Base-by-base conservation (phyloP, 2,888 invertebrate genomes). In the Taenaris catops region DNA sequence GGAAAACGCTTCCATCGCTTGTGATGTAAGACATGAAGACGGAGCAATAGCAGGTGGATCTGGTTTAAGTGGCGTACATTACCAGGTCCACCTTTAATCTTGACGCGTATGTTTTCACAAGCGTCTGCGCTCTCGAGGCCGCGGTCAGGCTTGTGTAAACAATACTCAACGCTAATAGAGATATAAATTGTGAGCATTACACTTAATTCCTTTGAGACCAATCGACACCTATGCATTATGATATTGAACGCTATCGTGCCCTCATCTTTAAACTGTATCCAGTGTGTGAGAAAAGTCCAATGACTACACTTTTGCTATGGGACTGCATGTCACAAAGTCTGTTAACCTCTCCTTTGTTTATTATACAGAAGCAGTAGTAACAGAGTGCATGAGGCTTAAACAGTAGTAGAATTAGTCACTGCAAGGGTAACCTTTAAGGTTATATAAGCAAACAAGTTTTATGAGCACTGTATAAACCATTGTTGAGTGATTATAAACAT, bases 141-240 rank as follows among this genome's bases (percentile, higher is more conserved):
- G 65, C 63, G 65, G 70, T 65, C 65, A 67, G 66, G 54, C 71
- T 64, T 63, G 63, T 67, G 75, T 80, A 86, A 84, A 84, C 83
- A 86, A 75, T 78, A 68, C 71, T 67, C 64, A 63, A 68, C 69
- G 73, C 71, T 84, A 84, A 86, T 84, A 79, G 79, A 84, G 86
- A 84, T 78, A 81, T 83, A 83, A 83, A 81, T 78, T 81, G 73
- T 67, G 62, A 59, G 63, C 65, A 69, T 74, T 76, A 66, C 68
- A 71, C 80, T 72, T 76, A 73, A 76, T 78, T 76, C 78, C 72
- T 81, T 78, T 73, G 71, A 70, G 57, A 62, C 61, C 60, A 65
- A 73, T 76, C 78, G 64, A 65, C 58, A 60, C 60, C 63, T 64
- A 63, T 58, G 41, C 56, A 59, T 73, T 66, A 69, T 59, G 62